Evolutionary conservation across 2,888 invertebrate species (phyloP).

Genomic region (Athalia rosae): DNA sequence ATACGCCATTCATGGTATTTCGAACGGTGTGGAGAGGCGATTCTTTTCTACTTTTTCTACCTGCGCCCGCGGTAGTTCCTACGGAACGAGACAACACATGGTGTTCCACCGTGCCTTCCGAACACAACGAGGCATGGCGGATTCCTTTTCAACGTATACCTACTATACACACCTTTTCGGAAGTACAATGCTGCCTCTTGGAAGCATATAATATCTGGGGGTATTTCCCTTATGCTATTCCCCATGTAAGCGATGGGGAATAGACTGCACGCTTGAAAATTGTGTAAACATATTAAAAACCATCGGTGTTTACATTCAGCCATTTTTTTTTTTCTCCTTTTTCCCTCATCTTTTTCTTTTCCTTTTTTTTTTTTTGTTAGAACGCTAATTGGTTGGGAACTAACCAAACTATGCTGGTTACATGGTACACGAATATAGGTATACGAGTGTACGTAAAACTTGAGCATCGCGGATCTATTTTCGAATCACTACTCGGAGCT

Average conservation of each 20-base stretch:
- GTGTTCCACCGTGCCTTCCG: conserved; percentile 33
- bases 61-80: not conserved
- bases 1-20: not conserved
- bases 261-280: conserved; percentile 34
- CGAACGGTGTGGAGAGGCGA: conserved; percentile 13
- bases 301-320: conserved; percentile 40
- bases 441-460: not conserved
- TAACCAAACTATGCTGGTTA: not conserved
- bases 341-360: too few species aligned
- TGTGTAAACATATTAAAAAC: conserved; percentile 45
- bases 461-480: not conserved
- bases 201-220: too few species aligned
- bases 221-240: too few species aligned
- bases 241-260: not conserved
- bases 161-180: too few species aligned
- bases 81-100: conserved; percentile 29
- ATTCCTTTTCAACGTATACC: conserved; percentile 26
- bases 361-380: not conserved
- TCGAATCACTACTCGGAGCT: too few species aligned
- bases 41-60: conserved; percentile 4
- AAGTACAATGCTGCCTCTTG: too few species aligned
- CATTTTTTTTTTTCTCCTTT: conserved; percentile 34
- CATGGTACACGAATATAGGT: not conserved
- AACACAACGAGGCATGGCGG: conserved; percentile 38
- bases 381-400: conserved; percentile 37